phyloP scores from a whole-genome alignment of 2,888 invertebrate species.

The Agapostemon virescens region DNA sequence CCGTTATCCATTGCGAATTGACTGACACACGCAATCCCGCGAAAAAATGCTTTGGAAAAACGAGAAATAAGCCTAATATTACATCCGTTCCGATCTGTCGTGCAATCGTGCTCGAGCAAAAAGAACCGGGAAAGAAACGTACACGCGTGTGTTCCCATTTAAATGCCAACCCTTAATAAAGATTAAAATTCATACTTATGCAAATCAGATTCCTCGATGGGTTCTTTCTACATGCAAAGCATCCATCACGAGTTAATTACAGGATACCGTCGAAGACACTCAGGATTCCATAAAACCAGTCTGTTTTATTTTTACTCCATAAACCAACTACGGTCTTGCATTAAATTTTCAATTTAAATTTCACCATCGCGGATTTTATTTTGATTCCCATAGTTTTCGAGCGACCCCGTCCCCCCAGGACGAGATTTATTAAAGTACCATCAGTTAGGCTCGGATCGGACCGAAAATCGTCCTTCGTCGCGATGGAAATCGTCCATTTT shows the following conservation, averaged over 20 bases:
- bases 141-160: constrained; percentile 33
- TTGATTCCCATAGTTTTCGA: constrained; percentile 8
- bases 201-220: constrained; percentile 35
- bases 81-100: not conserved
- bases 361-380: constrained; percentile 15
- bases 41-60: not conserved
- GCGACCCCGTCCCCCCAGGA: not conserved
- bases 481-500: no score
- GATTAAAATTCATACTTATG: constrained; percentile 57
- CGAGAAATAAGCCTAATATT: constrained; percentile 22
- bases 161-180: constrained; percentile 42
- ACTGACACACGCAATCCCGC: not conserved
- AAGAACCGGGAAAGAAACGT: constrained; percentile 12
- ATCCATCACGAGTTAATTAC: constrained; percentile 55
- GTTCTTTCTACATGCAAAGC: constrained; percentile 28
- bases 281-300: constrained; percentile 48
- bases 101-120: not conserved
- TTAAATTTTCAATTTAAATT: constrained; percentile 44
- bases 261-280: constrained; percentile 41
- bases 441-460: not conserved
- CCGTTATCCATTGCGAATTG: not conserved
- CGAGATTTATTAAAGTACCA: constrained; percentile 24
- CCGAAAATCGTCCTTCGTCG: no score
- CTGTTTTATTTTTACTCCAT: constrained; percentile 33
- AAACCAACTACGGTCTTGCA: constrained; percentile 25